Conservation (phyloP, 2,113 vertebrate genomes). For the Oenanthe oenanthe region DNA sequence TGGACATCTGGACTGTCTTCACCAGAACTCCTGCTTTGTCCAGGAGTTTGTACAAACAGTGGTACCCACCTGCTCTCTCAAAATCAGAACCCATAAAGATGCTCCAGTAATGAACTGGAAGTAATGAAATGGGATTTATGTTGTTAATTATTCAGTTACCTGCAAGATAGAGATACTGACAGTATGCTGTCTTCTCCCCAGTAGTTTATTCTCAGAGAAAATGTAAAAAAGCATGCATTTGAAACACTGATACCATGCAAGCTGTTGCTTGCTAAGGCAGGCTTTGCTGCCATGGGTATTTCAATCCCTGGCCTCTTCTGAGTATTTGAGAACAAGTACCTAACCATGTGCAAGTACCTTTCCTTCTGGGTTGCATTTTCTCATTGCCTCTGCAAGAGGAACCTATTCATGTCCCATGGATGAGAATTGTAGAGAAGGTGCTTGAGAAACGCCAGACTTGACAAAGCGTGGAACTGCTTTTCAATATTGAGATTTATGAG, state of each 20-base stretch:
- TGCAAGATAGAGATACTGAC: background rate
- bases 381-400: background rate
- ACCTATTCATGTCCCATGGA: background rate
- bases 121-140: background rate
- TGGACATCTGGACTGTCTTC: background rate
- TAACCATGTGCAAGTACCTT: background rate
- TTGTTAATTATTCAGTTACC: background rate
- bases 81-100: background rate
- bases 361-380: background rate
- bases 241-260: background rate
- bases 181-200: background rate
- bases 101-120: background rate
- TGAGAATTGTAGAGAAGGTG: background rate
- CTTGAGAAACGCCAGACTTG: rapidly evolving
- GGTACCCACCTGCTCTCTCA: background rate
- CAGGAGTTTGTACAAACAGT: background rate
- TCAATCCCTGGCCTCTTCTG: background rate
- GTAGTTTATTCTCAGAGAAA: background rate
- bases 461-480: background rate
- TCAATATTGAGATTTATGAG: background rate
- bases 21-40: background rate
- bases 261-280: background rate
- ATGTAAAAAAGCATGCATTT: background rate
- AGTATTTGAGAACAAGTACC: background rate
- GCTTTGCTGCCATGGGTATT: background rate